Conservation (phyloP, 1,140 invertebrate species). For the Neomicropteryx cornuta region DNA sequence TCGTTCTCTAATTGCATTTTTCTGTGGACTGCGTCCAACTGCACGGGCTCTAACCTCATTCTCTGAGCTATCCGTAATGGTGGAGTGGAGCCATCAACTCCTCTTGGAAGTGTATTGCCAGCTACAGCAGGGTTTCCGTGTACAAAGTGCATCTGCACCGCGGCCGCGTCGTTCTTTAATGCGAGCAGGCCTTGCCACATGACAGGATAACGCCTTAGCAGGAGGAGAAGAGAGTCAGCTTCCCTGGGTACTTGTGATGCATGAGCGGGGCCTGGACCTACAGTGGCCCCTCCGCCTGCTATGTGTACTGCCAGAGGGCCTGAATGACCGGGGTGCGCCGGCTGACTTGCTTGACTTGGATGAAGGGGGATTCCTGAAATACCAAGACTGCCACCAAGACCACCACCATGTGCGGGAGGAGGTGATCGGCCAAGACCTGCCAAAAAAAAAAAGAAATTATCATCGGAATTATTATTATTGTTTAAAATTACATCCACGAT, state of each 20-base stretch:
- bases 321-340: slow-evolving; percentile 19
- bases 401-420: slow-evolving; percentile 30
- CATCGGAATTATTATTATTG: too few species aligned
- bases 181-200: slow-evolving; percentile 95
- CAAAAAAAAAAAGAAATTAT: too few species aligned
- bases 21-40: slow-evolving; percentile 88
- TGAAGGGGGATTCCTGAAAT: too few species aligned
- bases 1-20: slow-evolving; percentile 96
- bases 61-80: slow-evolving; percentile 87
- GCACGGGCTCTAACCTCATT: slow-evolving; percentile 89
- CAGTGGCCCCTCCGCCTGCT: slow-evolving; percentile 14
- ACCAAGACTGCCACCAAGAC: too few species aligned
- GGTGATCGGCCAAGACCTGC: slow-evolving; percentile 18
- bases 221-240: slow-evolving; percentile 65
- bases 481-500: too few species aligned
- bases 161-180: slow-evolving; percentile 91
- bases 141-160: slow-evolving; percentile 97
- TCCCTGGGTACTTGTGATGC: slow-evolving; percentile 62
- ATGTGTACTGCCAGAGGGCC: slow-evolving; percentile 14
- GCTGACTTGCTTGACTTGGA: slow-evolving; percentile 16
- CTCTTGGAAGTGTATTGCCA: slow-evolving; percentile 66
- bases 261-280: slow-evolving; percentile 49
- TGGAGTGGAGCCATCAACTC: slow-evolving; percentile 68
- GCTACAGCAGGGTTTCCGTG: slow-evolving; percentile 85
- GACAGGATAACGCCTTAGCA: slow-evolving; percentile 76